Percentiles rank a stretch among this genome's conserved stretches.
Conservation (phyloP, 2,888 invertebrate species). For the Phaonia tiefii region DNA sequence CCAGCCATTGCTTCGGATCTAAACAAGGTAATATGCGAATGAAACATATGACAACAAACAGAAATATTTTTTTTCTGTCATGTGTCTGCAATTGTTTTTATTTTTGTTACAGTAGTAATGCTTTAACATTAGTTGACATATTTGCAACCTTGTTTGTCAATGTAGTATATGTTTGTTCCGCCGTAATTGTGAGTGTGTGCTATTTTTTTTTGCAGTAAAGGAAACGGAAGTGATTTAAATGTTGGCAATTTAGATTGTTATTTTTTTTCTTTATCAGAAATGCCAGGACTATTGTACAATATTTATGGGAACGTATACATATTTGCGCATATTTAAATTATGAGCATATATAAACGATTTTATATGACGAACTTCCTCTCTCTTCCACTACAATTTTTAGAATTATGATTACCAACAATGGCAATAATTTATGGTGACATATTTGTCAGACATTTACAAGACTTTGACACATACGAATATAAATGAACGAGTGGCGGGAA, state of each 20-base stretch:
- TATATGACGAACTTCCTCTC: neutral
- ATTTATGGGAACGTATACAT: conserved; percentile 14
- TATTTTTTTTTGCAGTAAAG: conserved; percentile 46
- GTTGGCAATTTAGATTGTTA: conserved; percentile 65
- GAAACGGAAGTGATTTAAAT: conserved; percentile 67
- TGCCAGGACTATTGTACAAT: conserved; percentile 32
- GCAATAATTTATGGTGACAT: conserved; percentile 70
- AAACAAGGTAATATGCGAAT: conserved; percentile 48
- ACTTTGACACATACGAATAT: conserved; percentile 28
- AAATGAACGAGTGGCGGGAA: neutral
- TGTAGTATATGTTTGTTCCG: neutral
- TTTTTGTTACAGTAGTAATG: conserved; percentile 61
- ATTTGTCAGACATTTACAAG: conserved; percentile 66
- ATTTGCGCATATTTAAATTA: conserved; percentile 50
- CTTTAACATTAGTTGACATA: conserved; percentile 64
- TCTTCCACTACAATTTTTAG: conserved; percentile 62
- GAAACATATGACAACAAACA: conserved; percentile 31
- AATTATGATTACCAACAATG: conserved; percentile 70
- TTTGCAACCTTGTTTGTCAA: conserved; percentile 23
- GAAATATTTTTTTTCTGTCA: neutral
- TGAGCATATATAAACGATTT: conserved; percentile 57
- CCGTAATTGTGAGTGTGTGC: neutral
- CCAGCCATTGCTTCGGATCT: conserved; percentile 36
- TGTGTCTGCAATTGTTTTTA: conserved; percentile 46
- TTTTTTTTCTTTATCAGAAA: conserved; percentile 40